Evolutionary conservation across 30 jellyfish, hydroid and myxozoan species (phyloP), one percentile per base, ranked within the genome.

Genomic region (Aurelia sp.): DNA sequence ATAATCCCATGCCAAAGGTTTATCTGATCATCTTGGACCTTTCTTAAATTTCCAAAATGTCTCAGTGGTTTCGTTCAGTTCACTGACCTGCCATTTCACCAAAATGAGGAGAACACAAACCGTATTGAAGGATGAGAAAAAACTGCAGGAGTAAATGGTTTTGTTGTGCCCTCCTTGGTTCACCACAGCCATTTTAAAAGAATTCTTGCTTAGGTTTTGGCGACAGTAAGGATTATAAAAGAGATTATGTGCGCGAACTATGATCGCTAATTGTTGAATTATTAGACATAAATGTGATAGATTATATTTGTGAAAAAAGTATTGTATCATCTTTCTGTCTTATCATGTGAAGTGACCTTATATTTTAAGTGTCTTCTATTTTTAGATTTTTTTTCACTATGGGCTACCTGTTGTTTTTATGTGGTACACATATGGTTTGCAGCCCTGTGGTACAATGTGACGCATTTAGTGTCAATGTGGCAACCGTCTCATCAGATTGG

Each of bases 181-280:
- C 82, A 73, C 93, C 93, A 57, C 93, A 84, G 35, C 87, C 72
- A 73, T 84, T 84, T 72, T 35, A 41, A 62, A 63, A 50, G 84
- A 84, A 70, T 84, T 84, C 84, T 66, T 27, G 77, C 58, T 24
- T 74, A 63, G 33, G 17, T 35, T 70, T 67, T 62, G 93, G 93
- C 93, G 93, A 84, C 93, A 53, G 17, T 21, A 16, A 8, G 93
- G 93, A 84, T 84, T 84, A 84, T 13, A 41, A 17, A 18, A 13
- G 71, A 21, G 71, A 51, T 73, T 52, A 73, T 47, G 41, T 21
- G 55, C 40, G 24, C 60, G 82, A 84, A 48, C 67, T 67, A 67
- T 71, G 86, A 63, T 68, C 86, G 74, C 38, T 69, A 57, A 68
- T 51, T 79, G 85, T 20, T 35, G 72, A 21, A 59, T 52, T 59